Percentiles rank a stretch among this genome's conserved stretches.
Evolutionary conservation across 2,888 invertebrate species (phyloP).

Genomic region (Chymomyza procnemis): DNA sequence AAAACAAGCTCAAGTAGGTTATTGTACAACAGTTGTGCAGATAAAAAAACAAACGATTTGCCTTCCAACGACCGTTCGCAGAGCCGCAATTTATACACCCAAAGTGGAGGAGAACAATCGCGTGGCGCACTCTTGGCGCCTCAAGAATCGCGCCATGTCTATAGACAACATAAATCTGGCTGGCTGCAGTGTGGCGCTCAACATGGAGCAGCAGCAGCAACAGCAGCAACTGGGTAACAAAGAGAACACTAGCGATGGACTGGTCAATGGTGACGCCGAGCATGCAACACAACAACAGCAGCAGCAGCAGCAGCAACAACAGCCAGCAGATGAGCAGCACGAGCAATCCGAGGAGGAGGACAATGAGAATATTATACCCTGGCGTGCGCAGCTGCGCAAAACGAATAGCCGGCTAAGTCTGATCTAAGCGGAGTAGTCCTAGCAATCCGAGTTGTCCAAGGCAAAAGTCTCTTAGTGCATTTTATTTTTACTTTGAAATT

Average conservation of each 20-base stretch:
- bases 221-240: conserved; percentile 76
- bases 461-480: not conserved
- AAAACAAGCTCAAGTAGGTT: conserved; percentile 86
- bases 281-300: conserved; percentile 6
- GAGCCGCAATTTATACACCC: conserved; percentile 85
- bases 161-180: conserved; percentile 82
- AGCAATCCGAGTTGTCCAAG: not conserved
- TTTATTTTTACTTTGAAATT: not conserved
- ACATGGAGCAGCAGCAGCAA: conserved; percentile 71
- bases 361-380: conserved; percentile 88
- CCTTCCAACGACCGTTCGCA: conserved; percentile 63
- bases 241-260: conserved; percentile 48
- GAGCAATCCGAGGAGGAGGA: conserved; percentile 80
- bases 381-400: conserved; percentile 92
- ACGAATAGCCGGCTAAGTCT: conserved; percentile 93
- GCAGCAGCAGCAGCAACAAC: conserved; percentile 36
- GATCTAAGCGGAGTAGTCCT: conserved; percentile 79
- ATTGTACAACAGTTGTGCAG: not conserved
- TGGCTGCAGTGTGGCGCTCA: conserved; percentile 64
- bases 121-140: conserved; percentile 79
- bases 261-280: not conserved
- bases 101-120: conserved; percentile 82
- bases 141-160: conserved; percentile 81
- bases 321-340: conserved; percentile 17
- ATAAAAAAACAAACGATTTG: conserved; percentile 8